Conservation (phyloP, 1,140 invertebrate species). For the Drosophila azteca region DNA sequence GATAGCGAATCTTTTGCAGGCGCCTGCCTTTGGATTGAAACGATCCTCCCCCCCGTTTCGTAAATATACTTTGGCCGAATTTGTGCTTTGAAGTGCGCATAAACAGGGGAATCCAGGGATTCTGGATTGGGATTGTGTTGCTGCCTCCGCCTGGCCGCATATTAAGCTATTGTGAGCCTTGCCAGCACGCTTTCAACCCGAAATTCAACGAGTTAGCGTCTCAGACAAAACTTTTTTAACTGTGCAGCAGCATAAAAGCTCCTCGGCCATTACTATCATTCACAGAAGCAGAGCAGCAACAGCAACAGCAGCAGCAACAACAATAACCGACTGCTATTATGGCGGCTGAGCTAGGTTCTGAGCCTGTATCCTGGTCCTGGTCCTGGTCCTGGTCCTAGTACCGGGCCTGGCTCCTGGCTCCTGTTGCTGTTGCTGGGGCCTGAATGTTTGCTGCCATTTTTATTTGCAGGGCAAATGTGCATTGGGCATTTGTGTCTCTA, state of each 20-base stretch:
- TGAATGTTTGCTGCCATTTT: constrained; percentile 76
- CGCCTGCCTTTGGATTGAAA: background rate
- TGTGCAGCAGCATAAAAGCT: constrained; percentile 65
- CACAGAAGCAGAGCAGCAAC: constrained; percentile 36
- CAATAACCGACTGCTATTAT: constrained; percentile 47
- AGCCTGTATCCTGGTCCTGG: background rate
- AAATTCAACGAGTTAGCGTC: constrained; percentile 68
- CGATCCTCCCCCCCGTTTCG: background rate
- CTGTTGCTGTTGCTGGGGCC: constrained; percentile 5
- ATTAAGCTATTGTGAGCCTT: constrained; percentile 67
- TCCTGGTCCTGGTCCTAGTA: background rate
- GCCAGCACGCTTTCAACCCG: constrained; percentile 70
- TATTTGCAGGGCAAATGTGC: constrained; percentile 71
- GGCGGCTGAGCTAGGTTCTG: constrained; percentile 29
- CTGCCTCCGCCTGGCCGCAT: constrained; percentile 34
- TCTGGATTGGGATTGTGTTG: constrained; percentile 21
- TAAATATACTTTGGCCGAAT: background rate
- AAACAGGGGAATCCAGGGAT: constrained; percentile 5
- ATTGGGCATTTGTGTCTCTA: constrained; percentile 56
- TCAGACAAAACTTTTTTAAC: constrained; percentile 75
- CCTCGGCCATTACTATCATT: constrained; percentile 75
- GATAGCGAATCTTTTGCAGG: too few species aligned
- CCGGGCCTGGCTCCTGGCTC: background rate
- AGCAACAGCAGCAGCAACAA: constrained; percentile 28
- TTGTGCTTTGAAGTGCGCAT: constrained; percentile 1